Evolutionary conservation across 2,888 invertebrate genomes (phyloP).

Genomic region (Macaria liturata): DNA sequence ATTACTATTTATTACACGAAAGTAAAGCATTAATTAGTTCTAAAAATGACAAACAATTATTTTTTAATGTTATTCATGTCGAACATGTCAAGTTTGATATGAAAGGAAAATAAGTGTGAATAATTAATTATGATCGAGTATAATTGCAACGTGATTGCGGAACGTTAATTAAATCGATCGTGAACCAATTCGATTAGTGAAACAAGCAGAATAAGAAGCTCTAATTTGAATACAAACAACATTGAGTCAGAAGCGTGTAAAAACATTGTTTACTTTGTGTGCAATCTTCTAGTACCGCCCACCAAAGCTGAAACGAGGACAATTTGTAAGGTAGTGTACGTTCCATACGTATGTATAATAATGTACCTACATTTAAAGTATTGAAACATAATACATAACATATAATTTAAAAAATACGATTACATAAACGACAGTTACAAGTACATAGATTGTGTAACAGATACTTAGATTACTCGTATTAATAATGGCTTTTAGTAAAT

Average conservation of each 20-base stretch:
- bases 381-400: too few relatives aligned
- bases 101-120: background rate
- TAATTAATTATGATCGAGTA: background rate
- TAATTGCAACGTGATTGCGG: constrained; percentile 15
- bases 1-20: too few relatives aligned
- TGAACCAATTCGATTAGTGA: constrained; percentile 64
- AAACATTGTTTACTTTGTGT: constrained; percentile 73
- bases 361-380: background rate
- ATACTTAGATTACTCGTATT: too few relatives aligned
- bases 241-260: constrained; percentile 72
- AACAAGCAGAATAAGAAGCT: constrained; percentile 66
- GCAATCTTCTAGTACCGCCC: constrained; percentile 77
- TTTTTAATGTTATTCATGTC: too few relatives aligned
- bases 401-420: too few relatives aligned
- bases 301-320: constrained; percentile 77
- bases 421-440: too few relatives aligned
- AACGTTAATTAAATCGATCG: constrained; percentile 40
- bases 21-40: too few relatives aligned
- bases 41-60: too few relatives aligned
- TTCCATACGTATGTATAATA: constrained; percentile 24
- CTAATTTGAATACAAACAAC: constrained; percentile 71
- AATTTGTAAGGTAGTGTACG: constrained; percentile 26
- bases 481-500: too few relatives aligned
- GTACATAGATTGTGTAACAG: too few relatives aligned
- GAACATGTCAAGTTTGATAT: too few relatives aligned